Evolutionary conservation across 2,888 invertebrate species (phyloP).

Genomic region (Selenia dentaria): DNA sequence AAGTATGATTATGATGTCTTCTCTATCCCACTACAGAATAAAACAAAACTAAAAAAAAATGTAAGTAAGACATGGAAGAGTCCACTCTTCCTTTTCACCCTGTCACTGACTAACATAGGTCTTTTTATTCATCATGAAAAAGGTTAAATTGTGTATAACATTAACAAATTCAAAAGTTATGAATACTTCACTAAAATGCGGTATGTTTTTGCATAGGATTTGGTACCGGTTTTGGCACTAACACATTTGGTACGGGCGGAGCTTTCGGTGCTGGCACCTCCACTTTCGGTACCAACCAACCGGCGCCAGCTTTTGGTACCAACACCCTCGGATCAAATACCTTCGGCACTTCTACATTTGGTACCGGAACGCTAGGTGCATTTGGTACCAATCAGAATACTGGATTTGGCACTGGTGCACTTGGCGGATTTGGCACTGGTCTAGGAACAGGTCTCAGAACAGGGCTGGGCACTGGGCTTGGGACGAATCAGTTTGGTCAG

Average conservation of each 20-base stretch:
- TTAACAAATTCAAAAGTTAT: too few relatives aligned
- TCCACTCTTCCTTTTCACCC: too few relatives aligned
- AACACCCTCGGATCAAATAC: conserved; percentile 44
- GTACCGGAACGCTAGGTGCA: conserved; percentile 70
- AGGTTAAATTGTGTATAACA: too few relatives aligned
- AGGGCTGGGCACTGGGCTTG: conserved; percentile 56
- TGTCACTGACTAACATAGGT: too few relatives aligned
- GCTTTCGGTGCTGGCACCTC: conserved; percentile 66
- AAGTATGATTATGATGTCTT: too few relatives aligned
- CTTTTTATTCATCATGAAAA: too few relatives aligned
- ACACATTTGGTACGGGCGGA: conserved; percentile 62
- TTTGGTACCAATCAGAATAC: conserved; percentile 76
- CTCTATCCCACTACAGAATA: too few relatives aligned
- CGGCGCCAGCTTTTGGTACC: conserved; percentile 62
- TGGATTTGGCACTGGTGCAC: conserved; percentile 57
- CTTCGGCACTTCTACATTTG: conserved; percentile 53
- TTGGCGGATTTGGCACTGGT: conserved; percentile 61
- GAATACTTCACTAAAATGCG: too few relatives aligned
- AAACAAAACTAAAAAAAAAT: too few relatives aligned
- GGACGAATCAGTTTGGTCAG: conserved; percentile 73
- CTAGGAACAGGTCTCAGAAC: conserved; percentile 65
- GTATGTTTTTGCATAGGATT: too few relatives aligned
- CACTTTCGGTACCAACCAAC: conserved; percentile 49
- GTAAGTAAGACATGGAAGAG: too few relatives aligned
- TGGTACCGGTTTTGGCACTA: conserved; percentile 44